Percentiles rank a stretch among this genome's conserved stretches.
Conservation (phyloP, 1,140 invertebrate species). For the Camponotus vicinus region DNA sequence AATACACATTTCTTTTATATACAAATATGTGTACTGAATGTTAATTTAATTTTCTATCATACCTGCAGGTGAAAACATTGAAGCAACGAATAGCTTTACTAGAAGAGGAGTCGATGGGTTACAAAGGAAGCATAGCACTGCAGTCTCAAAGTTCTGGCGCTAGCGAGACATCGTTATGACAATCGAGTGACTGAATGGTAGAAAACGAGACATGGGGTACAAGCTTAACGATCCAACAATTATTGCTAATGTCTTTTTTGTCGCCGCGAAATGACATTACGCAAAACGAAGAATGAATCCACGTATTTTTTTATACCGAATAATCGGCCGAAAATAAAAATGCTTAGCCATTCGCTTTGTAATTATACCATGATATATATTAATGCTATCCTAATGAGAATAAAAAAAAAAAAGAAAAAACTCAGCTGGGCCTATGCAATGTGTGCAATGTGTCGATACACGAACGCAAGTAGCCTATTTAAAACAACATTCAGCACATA, state of each 20-base stretch:
- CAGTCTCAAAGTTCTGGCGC: slow-evolving; percentile 82
- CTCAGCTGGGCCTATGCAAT: slow-evolving; percentile 65
- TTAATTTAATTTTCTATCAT: slow-evolving; percentile 28
- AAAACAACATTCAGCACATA: slow-evolving; percentile 65
- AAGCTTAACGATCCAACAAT: slow-evolving; percentile 60
- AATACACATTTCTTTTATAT: too few species aligned
- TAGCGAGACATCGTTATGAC: slow-evolving; percentile 83
- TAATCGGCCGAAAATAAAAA: slow-evolving; percentile 65
- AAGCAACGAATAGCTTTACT: slow-evolving; percentile 79
- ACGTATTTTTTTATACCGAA: slow-evolving; percentile 81
- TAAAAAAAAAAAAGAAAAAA: slow-evolving; percentile 48
- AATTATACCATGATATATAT: slow-evolving; percentile 67
- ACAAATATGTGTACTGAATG: background rate
- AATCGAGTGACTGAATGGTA: slow-evolving; percentile 71
- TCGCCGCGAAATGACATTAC: slow-evolving; percentile 20
- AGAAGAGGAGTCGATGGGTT: slow-evolving; percentile 78
- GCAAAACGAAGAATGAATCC: slow-evolving; percentile 71
- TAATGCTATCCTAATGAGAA: slow-evolving; percentile 65
- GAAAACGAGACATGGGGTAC: slow-evolving; percentile 33
- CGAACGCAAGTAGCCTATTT: slow-evolving; percentile 66
- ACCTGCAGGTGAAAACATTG: slow-evolving; percentile 77
- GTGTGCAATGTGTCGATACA: slow-evolving; percentile 61
- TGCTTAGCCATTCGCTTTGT: slow-evolving; percentile 73
- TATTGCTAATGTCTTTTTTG: slow-evolving; percentile 64
- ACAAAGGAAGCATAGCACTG: slow-evolving; percentile 77